Base-by-base conservation (phyloP, 2,888 invertebrate species). In the Aphrophora alni region DNA sequence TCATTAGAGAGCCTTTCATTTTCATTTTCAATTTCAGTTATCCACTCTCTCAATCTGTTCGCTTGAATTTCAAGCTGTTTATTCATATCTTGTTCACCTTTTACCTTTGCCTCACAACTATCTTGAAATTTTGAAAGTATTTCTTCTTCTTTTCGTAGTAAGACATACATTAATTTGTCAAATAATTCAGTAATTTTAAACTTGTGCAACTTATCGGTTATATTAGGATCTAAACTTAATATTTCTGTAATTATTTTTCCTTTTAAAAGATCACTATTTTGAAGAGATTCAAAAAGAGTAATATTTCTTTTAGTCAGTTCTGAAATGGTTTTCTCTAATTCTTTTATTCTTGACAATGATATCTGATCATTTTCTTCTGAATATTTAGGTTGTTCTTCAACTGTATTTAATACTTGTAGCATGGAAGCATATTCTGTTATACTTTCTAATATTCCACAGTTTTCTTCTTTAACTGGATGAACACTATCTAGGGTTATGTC, bases 91-190 rank as follows among this genome's bases (percentile, higher is more conserved):
- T 44, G 26, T 44, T 5, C 25, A 33, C 7, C 24, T 44, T 38
- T 78, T 12, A 27, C 44, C 71, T 44, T 72, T 21, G 21, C 17
- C 28, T 78, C 78, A 78, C 0, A 78, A 33, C 73, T 51, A 28
- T 25, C 73, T 44, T 78, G 72, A 44, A 78, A 24, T 14, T 72
- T 44, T 24, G 28, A 25, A 28, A 78, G 44, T 0, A 78, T 59
- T 72, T 78, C 78, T 59, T 73, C 73, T 28, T 78, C 78, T 27
- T 78, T 78, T 8, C 25, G 51, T 4, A 78, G 3, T 26, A 78
- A 78, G 26, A 73, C 78, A 17, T 4, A 17, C 78, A 78, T 78
- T 24, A 78, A 59, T 33, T 51, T 78, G 0, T 78, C 44, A 44
- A 44, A 44, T 14, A 44, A 44, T 44, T 44, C 17, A 44, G 17